Evolutionary conservation across 2,113 vertebrate species (phyloP).

Genomic region (mouse (Mus musculus)): DNA sequence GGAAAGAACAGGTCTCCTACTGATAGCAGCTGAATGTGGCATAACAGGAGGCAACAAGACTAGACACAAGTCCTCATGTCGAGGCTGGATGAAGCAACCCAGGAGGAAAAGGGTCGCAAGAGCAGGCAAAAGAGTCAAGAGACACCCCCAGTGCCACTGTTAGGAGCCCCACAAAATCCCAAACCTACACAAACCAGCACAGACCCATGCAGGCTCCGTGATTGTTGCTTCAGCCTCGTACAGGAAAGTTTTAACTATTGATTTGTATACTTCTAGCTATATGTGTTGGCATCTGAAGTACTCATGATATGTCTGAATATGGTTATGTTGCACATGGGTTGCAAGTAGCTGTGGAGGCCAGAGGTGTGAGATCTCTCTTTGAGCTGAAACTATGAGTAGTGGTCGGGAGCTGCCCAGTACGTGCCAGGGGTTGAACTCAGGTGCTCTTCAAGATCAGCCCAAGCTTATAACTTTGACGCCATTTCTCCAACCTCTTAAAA

Average conservation of each 20-base stretch:
- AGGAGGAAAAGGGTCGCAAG: neutral
- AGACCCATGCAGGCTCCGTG: neutral
- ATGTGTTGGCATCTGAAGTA: neutral
- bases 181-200: neutral
- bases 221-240: neutral
- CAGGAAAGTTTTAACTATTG: neutral
- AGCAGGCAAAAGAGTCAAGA: neutral
- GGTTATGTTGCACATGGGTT: neutral
- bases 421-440: neutral
- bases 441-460: neutral
- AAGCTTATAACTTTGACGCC: neutral
- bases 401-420: too few species aligned
- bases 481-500: neutral
- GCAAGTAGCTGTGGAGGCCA: neutral
- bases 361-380: neutral
- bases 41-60: neutral
- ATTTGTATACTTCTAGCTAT: neutral
- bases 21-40: neutral
- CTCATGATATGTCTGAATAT: neutral
- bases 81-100: neutral
- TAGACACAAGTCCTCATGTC: neutral
- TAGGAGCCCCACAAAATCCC: neutral
- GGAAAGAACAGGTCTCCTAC: neutral
- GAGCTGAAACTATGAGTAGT: neutral
- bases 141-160: neutral